Base-by-base conservation (phyloP, 2,797 vertebrate genomes). In the Rhinoraja longicauda region DNA sequence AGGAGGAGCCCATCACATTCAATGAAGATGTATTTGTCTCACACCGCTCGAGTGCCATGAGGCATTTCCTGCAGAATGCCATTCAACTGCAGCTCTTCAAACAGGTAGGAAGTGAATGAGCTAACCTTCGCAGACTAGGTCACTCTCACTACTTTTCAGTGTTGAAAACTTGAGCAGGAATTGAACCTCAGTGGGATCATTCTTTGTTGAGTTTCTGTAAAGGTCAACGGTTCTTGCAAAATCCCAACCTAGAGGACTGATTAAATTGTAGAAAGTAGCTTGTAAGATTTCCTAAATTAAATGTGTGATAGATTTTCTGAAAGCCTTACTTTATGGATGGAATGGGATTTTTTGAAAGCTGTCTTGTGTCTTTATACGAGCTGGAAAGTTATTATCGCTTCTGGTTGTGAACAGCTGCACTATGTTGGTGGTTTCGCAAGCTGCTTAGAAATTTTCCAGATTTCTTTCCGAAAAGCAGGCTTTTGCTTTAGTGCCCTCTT, bases 81-180 rank as follows among this genome's bases (percentile, higher is more conserved):
- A 99, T 97, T 64, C 99, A 99, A 94, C 97, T 99, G 8, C 99
- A 99, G 95, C 97, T 99, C 94, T 99, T 99, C 95, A 99, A 99
- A 95, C 98, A 99, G 98, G 98, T 99, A 95, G 21, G 92, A 93
- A 0, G 88, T 93, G 62, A 64, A 39, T 26, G 32, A 64, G 39
- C 32, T 57, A 53, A 2, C 72, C 26, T n/a, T 92, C 26, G 39
- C 36, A 75, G 17, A 21, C 13, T 4, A 53, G 2, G 2, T n/a
- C 70, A 53, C 64, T 12, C 67, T 92, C 36, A 21, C 64, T 24
- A 24, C 17, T 62, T 36, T 32, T 13, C n/a, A 84, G 12, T 84
- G 2, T 84, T 59, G 26, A 84, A 88, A 88, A 67, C 17, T 21
- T 19, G 29, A 36, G 10, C 21, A 32, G 12, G 10, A 67, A 1